Evolutionary conservation across 2,113 vertebrate genomes (phyloP), one percentile per base, ranked within the genome.

Genomic region (Halcyon malimbica): DNA sequence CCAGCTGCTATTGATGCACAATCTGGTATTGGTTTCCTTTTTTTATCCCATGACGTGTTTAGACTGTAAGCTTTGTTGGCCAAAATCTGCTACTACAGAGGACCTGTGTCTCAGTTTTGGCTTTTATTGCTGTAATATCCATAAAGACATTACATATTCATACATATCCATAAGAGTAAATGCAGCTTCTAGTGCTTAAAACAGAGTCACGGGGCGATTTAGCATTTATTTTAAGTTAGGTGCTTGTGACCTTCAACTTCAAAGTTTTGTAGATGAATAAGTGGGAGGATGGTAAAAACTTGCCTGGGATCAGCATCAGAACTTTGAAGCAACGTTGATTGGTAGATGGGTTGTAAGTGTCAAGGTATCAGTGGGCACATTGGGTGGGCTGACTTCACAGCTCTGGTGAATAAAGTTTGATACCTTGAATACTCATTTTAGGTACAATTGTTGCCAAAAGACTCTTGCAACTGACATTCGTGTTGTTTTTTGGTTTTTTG

Each of bases 201-300:
- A n/a, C 9, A 17, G 3, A 25, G 48, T 26, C 28, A 3, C 0
- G 0, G 21, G 28, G 10, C 33, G 73, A 2, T 7, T 53, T 69
- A 23, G 28, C 5, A 5, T 80, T 60, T 9, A 13, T 70, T 81
- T 87, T 75, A 28, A 28, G 0, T 28, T 65, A 44, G 14, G 5
- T 53, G 8, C 23, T 62, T 57, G 19, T 3, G 13, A 69, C 12
- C 18, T 62, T 88, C 37, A 77, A 51, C 10, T 26, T 76, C 5
- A n/a, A 31, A 24, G 18, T 24, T 77, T 67, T 69, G 18, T 59
- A 5, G 31, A 2, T 2, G 3, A 41, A 14, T 20, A 20, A 60
- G 14, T 10, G 26, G 23, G 24, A 71, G 23, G 7, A 37, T 67
- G 15, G 6, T 31, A 48, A 60, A 89, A 89, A 29, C 0, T 15